Base-by-base conservation (phyloP, 2,113 vertebrate species). In the Rattus norvegicus region DNA sequence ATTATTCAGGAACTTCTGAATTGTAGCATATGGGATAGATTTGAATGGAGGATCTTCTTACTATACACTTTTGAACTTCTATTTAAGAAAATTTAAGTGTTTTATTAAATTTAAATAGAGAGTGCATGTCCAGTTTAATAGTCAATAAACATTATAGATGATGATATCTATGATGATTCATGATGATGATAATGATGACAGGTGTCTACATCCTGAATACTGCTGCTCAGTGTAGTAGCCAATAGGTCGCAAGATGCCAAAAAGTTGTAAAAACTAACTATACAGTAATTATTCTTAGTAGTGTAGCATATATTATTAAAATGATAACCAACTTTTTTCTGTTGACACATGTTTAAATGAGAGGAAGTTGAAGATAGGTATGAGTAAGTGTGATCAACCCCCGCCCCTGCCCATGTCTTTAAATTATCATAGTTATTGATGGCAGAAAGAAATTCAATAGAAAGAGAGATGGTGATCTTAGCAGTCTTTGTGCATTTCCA, bases 371-470 rank as follows among this genome's bases (percentile, higher is more conserved):
- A 89, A 90, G 28, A 1, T 73, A 36, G 59, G 1, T 72, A 89
- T 30, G 19, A 73, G 2, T 87, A 54, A 54, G 47, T n/a, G 11
- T 69, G 17, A 93, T 28, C 17, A 87, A 67, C 87, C 43, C 80
- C 5, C 59, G 8, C 28, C 75, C 75, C 49, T 3, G 43, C 43
- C 43, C 19, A 7, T 56, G 73, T 90, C 9, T 89, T 61, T 90
- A 93, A 52, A 85, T 84, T 56, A 75, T n/a, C 79, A 93, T 91
- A 72, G 52, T 63, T 95, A 75, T 33, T 63, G 19, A 24, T 67
- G 69, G 20, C 39, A 73, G 56, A 87, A 91, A 75, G 80, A 90
- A 88, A 65, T 1, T 91, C 26, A 61, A 20, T 47, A 77, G 39
- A 77, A 85, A 69, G 4, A 22, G 9, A 2, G n/a, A 33, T 11